These are phyloP conservation scores for Drosophila infuscata DNA, from an alignment of 2,888 invertebrate genomes.

Conservation along the genomic window DNA sequence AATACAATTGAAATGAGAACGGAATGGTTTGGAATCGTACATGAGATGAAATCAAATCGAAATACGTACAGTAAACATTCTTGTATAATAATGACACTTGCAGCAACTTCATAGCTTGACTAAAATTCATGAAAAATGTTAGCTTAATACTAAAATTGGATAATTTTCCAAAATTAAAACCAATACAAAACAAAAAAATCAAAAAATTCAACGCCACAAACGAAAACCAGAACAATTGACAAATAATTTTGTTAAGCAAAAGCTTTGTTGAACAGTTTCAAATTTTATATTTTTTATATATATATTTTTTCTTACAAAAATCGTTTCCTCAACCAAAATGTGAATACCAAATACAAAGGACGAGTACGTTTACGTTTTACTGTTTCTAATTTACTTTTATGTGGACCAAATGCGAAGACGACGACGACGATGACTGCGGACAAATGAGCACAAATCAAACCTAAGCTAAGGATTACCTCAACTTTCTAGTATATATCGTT, in stretches of 20 bases:
- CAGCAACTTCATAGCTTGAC: conserved; percentile 85
- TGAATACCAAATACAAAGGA: conserved; percentile 60
- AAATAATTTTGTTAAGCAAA: conserved; percentile 40
- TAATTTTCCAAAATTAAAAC: conserved; percentile 47
- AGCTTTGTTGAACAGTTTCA: conserved; percentile 33
- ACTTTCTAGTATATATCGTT: conserved; percentile 30
- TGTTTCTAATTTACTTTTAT: conserved; percentile 23
- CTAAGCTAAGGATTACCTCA: conserved; percentile 38
- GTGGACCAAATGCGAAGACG: conserved; percentile 21
- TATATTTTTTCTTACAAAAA: conserved; percentile 67
- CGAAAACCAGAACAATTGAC: conserved; percentile 34
- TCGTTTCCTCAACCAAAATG: conserved; percentile 80
- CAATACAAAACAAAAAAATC: conserved; percentile 21
- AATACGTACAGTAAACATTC: conserved; percentile 55
- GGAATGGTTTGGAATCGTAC: conserved; percentile 22
- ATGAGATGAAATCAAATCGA: conserved; percentile 34
- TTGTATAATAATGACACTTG: conserved; percentile 75
- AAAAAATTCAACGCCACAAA: conserved; percentile 46
- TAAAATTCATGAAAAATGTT: conserved; percentile 75
- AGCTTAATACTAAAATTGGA: conserved; percentile 68
- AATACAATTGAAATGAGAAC: conserved; percentile 24
- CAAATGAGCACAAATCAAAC: conserved; percentile 50
- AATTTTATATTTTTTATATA: conserved; percentile 3
- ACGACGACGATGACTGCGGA: conserved; percentile 49
- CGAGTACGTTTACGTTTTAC: conserved; percentile 37